Evolutionary conservation across 2,888 invertebrate species (phyloP).

Genomic region (Oligia latruncula): DNA sequence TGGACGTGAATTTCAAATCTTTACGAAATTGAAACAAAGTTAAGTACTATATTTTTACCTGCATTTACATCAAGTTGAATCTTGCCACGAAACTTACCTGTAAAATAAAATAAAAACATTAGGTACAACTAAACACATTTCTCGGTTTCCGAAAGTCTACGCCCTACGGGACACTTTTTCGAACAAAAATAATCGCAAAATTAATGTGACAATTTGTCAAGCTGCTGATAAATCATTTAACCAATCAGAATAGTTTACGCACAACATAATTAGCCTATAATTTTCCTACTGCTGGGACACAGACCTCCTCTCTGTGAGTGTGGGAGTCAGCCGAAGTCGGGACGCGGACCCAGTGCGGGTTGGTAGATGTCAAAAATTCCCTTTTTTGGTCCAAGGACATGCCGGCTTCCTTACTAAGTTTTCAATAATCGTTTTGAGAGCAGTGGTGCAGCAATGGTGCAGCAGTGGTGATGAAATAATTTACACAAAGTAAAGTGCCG

Average conservation of each 20-base stretch:
- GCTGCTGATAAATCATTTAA: neutral
- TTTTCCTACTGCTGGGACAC: neutral
- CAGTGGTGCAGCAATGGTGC: neutral
- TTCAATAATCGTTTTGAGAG: neutral
- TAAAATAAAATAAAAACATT: slow-evolving; percentile 27
- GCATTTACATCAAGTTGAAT: slow-evolving; percentile 24
- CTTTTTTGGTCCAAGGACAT: neutral
- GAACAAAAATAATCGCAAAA: neutral
- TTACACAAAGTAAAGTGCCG: neutral
- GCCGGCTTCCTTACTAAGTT: neutral
- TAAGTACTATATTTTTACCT: slow-evolving; percentile 31
- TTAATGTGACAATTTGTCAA: neutral
- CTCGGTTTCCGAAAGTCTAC: neutral
- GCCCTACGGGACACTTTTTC: neutral
- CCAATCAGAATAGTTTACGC: neutral
- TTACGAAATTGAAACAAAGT: neutral
- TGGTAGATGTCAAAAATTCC: neutral
- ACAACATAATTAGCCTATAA: neutral
- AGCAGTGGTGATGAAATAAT: neutral
- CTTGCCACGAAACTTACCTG: slow-evolving; percentile 62
- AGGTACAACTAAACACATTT: neutral
- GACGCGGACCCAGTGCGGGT: neutral
- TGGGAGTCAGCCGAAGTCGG: neutral
- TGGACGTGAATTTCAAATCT: neutral
- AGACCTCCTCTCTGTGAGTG: neutral